These are phyloP conservation scores for Macquaria australasica DNA, from an alignment of 2,113 vertebrate genomes.

Conservation along the genomic window DNA sequence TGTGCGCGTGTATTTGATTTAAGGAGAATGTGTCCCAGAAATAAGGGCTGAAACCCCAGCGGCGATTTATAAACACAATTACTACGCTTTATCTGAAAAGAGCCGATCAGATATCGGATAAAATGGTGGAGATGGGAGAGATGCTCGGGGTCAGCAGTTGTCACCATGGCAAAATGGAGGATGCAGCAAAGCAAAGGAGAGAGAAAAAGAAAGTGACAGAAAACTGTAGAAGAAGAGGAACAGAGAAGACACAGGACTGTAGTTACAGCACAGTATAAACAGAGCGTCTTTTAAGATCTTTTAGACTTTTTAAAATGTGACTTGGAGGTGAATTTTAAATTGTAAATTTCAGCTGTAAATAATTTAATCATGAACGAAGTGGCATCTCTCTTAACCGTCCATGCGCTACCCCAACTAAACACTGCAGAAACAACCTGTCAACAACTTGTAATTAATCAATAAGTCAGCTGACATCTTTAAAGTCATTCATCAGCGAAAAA, in stretches of 20 bases:
- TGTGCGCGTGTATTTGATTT: conserved; percentile 39
- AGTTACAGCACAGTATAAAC: not conserved
- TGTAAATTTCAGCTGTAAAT: not conserved
- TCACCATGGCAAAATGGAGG: conserved; percentile 55
- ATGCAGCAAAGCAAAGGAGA: conserved; percentile 15
- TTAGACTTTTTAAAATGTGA: not conserved
- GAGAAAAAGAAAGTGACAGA: not conserved
- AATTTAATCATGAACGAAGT: not conserved
- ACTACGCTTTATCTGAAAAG: conserved; percentile 64
- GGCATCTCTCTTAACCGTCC: no score
- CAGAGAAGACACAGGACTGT: not conserved
- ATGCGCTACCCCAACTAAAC: not conserved
- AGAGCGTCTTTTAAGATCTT: not conserved
- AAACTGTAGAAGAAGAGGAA: not conserved
- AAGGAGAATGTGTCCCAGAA: conserved; percentile 57
- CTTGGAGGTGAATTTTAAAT: not conserved
- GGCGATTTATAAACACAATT: conserved; percentile 77
- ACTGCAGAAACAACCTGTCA: not conserved
- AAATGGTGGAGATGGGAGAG: conserved; percentile 61
- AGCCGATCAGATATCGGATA: conserved; percentile 69
- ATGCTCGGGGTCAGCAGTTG: conserved; percentile 61
- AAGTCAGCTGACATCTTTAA: not conserved
- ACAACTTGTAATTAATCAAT: not conserved
- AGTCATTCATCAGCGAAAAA: not conserved
- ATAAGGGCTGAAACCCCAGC: conserved; percentile 61